Evolutionary conservation across 1,140 invertebrate species (phyloP).

Genomic region (Macrocentrus cingulum): DNA sequence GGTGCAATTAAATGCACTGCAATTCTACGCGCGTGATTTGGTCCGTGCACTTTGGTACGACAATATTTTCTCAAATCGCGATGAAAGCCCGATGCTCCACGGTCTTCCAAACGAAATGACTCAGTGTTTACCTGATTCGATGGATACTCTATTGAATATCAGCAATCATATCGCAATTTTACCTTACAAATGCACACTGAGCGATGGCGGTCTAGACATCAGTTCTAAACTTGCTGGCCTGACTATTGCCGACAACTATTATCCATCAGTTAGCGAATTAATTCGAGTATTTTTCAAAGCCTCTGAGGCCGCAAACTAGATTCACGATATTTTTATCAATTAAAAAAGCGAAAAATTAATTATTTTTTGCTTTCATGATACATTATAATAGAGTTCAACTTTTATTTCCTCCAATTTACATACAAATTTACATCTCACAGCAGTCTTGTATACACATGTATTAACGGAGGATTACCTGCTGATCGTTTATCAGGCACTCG

Average conservation of each 20-base stretch:
- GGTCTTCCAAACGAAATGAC: slow-evolving; percentile 23
- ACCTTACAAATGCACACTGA: slow-evolving; percentile 36
- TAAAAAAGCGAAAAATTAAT: background rate
- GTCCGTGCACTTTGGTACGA: slow-evolving; percentile 38
- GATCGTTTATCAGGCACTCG: slow-evolving; percentile 12
- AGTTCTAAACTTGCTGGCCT: slow-evolving; percentile 34
- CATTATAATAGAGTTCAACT: slow-evolving; percentile 28
- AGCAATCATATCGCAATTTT: slow-evolving; percentile 40
- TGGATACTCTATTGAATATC: slow-evolving; percentile 37
- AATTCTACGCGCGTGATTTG: slow-evolving; percentile 36
- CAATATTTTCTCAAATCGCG: slow-evolving; percentile 29
- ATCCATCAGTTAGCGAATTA: slow-evolving; percentile 35
- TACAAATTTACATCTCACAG: slow-evolving; percentile 33
- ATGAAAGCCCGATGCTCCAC: slow-evolving; percentile 31
- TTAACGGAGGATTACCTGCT: slow-evolving; percentile 19
- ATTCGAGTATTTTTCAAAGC: slow-evolving; percentile 25
- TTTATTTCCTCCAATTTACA: slow-evolving; percentile 36
- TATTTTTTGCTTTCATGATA: too few relatives aligned
- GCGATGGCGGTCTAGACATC: slow-evolving; percentile 30
- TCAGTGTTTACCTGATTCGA: slow-evolving; percentile 25
- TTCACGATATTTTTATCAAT: background rate
- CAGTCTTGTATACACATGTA: slow-evolving; percentile 33
- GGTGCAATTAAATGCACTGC: slow-evolving; percentile 25
- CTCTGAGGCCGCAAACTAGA: background rate
- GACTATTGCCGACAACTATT: slow-evolving; percentile 35